phyloP scores from a whole-genome alignment of 2,797 vertebrate genomes.

The Chelmon rostratus region DNA sequence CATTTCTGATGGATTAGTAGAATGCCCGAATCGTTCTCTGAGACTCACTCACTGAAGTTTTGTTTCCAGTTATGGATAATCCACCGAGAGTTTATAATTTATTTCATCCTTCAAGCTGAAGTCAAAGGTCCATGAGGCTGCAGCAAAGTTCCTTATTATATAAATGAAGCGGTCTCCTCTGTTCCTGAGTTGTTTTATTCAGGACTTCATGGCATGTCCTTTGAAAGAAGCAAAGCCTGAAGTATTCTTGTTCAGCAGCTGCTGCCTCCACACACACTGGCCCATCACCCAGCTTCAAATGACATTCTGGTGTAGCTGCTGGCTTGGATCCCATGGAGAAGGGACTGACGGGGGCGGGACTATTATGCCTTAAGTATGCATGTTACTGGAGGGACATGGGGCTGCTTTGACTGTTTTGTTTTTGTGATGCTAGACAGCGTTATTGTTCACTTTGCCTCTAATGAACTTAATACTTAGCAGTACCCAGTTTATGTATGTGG shows the following conservation, averaged over 20 bases:
- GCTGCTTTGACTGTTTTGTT: slow-evolving; percentile 32
- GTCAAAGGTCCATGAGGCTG: slow-evolving; percentile 33
- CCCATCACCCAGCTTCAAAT: slow-evolving; percentile 74
- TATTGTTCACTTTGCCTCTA: slow-evolving; percentile 5
- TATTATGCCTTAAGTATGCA: slow-evolving; percentile 39
- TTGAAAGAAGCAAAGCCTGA: slow-evolving; percentile 58
- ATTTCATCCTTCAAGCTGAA: slow-evolving; percentile 33
- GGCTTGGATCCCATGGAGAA: slow-evolving; percentile 58
- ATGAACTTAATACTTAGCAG: background rate
- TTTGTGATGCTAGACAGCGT: slow-evolving; percentile 15
- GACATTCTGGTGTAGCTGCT: slow-evolving; percentile 75
- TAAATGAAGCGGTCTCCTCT: slow-evolving; percentile 15
- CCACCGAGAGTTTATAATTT: slow-evolving; percentile 30
- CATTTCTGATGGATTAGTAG: slow-evolving; percentile 38
- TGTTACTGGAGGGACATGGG: slow-evolving; percentile 44
- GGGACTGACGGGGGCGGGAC: slow-evolving; percentile 61
- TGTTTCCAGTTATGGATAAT: slow-evolving; percentile 33
- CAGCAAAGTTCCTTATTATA: slow-evolving; percentile 13
- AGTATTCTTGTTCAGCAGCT: slow-evolving; percentile 73
- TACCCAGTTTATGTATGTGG: background rate
- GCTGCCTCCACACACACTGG: slow-evolving; percentile 66
- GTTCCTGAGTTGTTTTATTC: slow-evolving; percentile 18
- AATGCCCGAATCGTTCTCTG: slow-evolving; percentile 20
- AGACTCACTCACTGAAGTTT: slow-evolving; percentile 25
- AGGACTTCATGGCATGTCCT: slow-evolving; percentile 43